Base-by-base conservation (phyloP, 2,797 vertebrate species). In the Sylvia borin region DNA sequence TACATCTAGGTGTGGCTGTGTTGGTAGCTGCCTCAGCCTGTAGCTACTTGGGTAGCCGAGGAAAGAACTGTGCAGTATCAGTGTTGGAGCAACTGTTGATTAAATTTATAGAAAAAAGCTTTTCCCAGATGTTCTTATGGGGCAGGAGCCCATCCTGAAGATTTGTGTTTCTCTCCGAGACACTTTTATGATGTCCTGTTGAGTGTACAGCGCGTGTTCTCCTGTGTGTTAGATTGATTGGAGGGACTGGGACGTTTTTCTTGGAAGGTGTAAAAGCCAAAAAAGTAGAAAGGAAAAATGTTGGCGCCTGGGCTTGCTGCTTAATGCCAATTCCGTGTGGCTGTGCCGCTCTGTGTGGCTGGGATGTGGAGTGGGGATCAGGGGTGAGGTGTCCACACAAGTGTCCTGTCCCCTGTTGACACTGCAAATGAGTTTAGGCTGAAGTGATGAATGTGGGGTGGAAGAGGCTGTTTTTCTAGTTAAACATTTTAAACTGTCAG, bases 401-500 rank as follows among this genome's bases (percentile, higher is more conserved):
- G 34, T 50, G 20, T 61, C 91, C 76, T 47, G 67, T 87, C 88
- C 68, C 90, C 57, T 71, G 67, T 40, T 93, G 92, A 77, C 80
- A 58, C 73, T 87, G 77, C 48, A 68, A 91, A 92, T 85, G 92
- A 82, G 88, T 73, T 95, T 21, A 48, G 73, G 72, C 85, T 58
- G 71, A 54, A 65, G 51, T 91, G 95, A 95, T 87, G 54, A 64
- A 93, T 91, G 79, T 16, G 73, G 78, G 71, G 51, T 88, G 73
- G 71, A 92, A 96, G 95, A 94, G 97, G 47, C 97, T 97, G 92
- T 88, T 96, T 97, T 97, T 94, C 92, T 93, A 96, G 97, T 97
- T 97, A 97, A 97, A 96, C 94, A 73, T 97, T 97, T 97, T 89
- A 97, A 97, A 96, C 97, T 96, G 97, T 97, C 97, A 97, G 85